phyloP scores from a whole-genome alignment of 2,113 vertebrate genomes.

The Ptilorrhoa leucosticta region DNA sequence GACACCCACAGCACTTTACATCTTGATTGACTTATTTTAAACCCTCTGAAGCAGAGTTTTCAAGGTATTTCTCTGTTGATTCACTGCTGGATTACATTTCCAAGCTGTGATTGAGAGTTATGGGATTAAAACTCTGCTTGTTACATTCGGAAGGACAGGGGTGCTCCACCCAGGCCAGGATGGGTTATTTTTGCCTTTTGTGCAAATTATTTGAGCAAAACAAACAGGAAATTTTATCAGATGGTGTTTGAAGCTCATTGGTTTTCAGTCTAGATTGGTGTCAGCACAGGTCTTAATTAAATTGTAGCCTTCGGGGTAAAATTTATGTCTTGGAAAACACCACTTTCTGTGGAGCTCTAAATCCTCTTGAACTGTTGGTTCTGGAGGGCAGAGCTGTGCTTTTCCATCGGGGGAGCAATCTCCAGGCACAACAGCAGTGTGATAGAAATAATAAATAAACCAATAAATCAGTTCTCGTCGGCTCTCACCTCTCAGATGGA shows the following conservation, averaged over 20 bases:
- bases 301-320: neutral
- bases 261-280: neutral
- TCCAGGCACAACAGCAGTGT: neutral
- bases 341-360: neutral
- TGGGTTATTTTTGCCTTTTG: neutral
- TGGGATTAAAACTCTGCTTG: neutral
- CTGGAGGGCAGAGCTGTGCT: neutral
- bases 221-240: neutral
- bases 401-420: neutral
- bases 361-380: neutral
- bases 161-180: neutral
- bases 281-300: neutral
- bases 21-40: neutral
- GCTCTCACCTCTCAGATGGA: neutral
- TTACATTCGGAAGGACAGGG: accelerated
- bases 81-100: neutral
- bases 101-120: neutral
- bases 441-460: neutral
- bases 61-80: neutral
- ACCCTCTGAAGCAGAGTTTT: neutral
- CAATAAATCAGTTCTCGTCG: neutral
- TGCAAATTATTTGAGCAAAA: neutral
- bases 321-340: neutral
- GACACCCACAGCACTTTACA: neutral
- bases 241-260: neutral